Evolutionary conservation across 2,797 vertebrate species (phyloP).

Genomic region (Bovichtus variegatus): DNA sequence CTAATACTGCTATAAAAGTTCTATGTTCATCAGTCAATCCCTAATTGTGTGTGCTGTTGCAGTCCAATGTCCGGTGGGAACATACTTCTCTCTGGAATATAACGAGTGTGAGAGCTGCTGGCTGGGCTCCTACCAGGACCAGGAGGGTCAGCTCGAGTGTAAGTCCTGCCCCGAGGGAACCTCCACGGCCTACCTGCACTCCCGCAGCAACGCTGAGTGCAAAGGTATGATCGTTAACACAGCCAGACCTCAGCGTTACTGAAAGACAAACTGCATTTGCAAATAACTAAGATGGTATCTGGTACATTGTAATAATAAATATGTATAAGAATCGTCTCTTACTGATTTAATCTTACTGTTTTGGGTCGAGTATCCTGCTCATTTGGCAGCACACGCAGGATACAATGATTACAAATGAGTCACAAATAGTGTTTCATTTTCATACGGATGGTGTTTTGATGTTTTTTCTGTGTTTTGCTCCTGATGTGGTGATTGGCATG

Average conservation of each 20-base stretch:
- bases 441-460: neutral
- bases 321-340: neutral
- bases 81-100: conserved; percentile 93
- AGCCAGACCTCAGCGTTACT: neutral
- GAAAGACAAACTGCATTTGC: neutral
- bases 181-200: conserved; percentile 94
- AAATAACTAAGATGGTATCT: neutral
- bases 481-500: neutral
- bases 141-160: conserved; percentile 95
- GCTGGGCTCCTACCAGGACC: conserved; percentile 94
- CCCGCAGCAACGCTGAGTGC: conserved; percentile 91
- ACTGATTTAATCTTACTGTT: neutral
- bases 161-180: conserved; percentile 91
- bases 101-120: conserved; percentile 94
- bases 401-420: neutral
- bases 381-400: neutral
- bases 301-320: neutral
- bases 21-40: neutral
- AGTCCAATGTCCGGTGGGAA: conserved; percentile 97
- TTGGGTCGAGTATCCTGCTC: neutral
- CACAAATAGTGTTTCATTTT: neutral
- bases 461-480: neutral
- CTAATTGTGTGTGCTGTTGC: conserved; percentile 41
- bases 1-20: neutral
- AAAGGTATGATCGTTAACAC: conserved; percentile 86